Percentiles rank a stretch among this genome's conserved stretches.
These are phyloP conservation scores for Acholoe squamosa DNA, from an alignment of 2,888 invertebrate species.

Conservation along the genomic window DNA sequence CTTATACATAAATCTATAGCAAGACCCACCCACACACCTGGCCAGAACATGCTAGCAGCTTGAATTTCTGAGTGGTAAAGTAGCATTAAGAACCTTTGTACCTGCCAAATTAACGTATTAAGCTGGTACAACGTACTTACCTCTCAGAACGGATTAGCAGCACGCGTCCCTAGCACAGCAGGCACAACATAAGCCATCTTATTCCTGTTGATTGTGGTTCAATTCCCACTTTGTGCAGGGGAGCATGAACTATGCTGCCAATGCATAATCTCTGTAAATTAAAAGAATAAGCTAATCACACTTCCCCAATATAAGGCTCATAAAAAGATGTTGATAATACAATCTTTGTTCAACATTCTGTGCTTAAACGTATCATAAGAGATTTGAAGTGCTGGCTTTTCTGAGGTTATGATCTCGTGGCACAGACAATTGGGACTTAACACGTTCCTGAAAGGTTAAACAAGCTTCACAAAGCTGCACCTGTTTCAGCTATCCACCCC, in stretches of 20 bases:
- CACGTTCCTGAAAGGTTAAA: slow-evolving; percentile 7
- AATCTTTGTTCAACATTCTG: too few species aligned
- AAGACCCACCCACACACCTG: not conserved
- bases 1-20: too few species aligned
- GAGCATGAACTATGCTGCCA: not conserved
- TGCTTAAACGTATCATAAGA: too few species aligned
- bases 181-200: not conserved
- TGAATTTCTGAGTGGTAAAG: not conserved
- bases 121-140: not conserved
- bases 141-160: not conserved
- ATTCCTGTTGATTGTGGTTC: not conserved
- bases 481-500: not conserved
- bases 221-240: not conserved
- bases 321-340: too few species aligned
- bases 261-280: not conserved
- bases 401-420: too few species aligned
- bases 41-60: not conserved
- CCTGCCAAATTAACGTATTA: not conserved
- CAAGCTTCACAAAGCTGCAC: not conserved
- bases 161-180: slow-evolving; percentile 11
- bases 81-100: not conserved
- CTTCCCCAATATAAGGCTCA: not conserved
- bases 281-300: slow-evolving; percentile 4
- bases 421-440: not conserved
- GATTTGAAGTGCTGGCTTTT: too few species aligned